Evolutionary conservation across 2,888 invertebrate species (phyloP).

Genomic region (Aphodius sticticus): DNA sequence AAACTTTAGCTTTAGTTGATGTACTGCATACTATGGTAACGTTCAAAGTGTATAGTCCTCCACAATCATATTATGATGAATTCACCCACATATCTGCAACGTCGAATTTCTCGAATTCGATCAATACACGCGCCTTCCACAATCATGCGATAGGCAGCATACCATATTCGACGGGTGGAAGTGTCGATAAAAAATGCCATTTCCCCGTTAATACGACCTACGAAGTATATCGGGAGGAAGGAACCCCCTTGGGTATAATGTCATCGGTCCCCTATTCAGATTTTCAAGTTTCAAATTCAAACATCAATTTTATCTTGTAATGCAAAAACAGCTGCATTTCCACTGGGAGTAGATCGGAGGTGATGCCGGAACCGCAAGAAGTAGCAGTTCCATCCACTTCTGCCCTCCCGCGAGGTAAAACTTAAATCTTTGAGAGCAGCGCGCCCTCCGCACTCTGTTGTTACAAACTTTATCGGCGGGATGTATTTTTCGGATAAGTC

Average conservation of each 20-base stretch:
- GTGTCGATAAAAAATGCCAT: neutral
- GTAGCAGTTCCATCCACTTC: conserved; percentile 29
- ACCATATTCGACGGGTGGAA: neutral
- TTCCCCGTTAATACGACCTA: conserved; percentile 4
- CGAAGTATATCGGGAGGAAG: neutral
- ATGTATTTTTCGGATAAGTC: conserved; percentile 21
- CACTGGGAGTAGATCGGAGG: conserved; percentile 11
- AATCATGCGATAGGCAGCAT: neutral
- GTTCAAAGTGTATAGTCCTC: no score
- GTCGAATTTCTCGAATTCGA: neutral
- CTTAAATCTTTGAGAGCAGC: conserved; percentile 30
- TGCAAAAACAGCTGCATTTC: conserved; percentile 24
- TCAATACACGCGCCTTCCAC: neutral
- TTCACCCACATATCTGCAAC: no score
- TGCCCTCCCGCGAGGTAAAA: conserved; percentile 28
- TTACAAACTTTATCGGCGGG: conserved; percentile 27
- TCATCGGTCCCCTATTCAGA: conserved; percentile 17
- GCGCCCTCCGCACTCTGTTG: conserved; percentile 6
- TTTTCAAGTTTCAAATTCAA: conserved; percentile 30
- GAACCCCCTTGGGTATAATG: conserved; percentile 13
- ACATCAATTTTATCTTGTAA: conserved; percentile 27
- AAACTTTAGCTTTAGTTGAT: no score
- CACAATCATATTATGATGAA: no score
- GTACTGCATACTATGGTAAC: no score
- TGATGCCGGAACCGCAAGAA: conserved; percentile 27